Base-by-base conservation (phyloP, 1,140 invertebrate genomes). In the Cotesia chilonis region DNA sequence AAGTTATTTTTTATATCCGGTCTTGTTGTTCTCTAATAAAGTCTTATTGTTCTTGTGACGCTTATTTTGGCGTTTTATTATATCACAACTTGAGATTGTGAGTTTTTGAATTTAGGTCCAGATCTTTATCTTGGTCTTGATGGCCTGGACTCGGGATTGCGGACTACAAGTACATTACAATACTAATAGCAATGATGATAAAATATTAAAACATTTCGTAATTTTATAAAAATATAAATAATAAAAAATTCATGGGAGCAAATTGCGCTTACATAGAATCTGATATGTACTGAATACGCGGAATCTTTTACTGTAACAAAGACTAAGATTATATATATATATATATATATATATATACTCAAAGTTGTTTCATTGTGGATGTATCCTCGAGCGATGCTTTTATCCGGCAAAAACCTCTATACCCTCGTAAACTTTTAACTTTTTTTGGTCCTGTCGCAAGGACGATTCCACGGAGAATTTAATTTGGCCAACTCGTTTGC, bases 1-100 rank as follows among this genome's bases (percentile, higher is more conserved):
- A 47, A 47, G 41, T 47, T 47, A 47, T 7, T 47, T 47, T 47
- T 65, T 12, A 54, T 9, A 66, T 7, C 60, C 59, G 64, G 65
- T 41, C 6, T 20, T 14, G 51, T 35, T 38, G 38, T 28, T 67
- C 55, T 14, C 55, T 66, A 83, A 84, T 85, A 85, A 85, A 85
- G 74, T 78, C 68, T 79, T 71, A 83, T 82, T 83, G 82, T 85
- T 85, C 83, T 84, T 81, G 79, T 76, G 80, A 79, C 79, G 77
- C 57, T 69, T 79, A 80, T 77, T 76, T 78, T 82, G 71, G 63
- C 65, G 69, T 73, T 72, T 72, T 70, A 83, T 82, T 14, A 14
- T 14, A 14, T 14, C 14, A 14, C 14, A 80, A 82, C 79, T 74
- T 78, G 74, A 41, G 60, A 82, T 79, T 83, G 63, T 10, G 59